These are phyloP conservation scores for Plebejus melissa DNA, from an alignment of 2,888 invertebrate species.

Conservation along the genomic window DNA sequence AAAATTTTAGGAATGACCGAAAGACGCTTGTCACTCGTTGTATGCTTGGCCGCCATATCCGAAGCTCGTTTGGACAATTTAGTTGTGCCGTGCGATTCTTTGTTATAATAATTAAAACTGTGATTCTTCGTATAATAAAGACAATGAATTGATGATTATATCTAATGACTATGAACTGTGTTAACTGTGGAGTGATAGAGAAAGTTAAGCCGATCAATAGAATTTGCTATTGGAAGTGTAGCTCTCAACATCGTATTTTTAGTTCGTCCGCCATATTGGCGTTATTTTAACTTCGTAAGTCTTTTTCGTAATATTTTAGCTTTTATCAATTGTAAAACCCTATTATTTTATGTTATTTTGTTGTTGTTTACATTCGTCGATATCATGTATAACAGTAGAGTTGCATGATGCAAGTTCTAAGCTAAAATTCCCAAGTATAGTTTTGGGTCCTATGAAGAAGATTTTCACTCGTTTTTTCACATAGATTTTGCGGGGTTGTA, in stretches of 20 bases:
- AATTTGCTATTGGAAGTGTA: constrained; percentile 68
- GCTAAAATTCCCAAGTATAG: constrained; percentile 54
- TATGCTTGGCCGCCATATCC: constrained; percentile 77
- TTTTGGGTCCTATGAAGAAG: constrained; percentile 64
- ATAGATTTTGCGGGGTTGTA: constrained; percentile 38
- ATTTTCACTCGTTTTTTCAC: constrained; percentile 57
- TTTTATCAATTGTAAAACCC: constrained; percentile 57
- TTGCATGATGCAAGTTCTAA: constrained; percentile 57
- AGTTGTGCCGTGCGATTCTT: constrained; percentile 78
- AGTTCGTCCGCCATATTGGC: constrained; percentile 85
- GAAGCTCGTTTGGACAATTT: constrained; percentile 72
- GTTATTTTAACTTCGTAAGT: constrained; percentile 80
- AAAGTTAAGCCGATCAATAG: constrained; percentile 62
- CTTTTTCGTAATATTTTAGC: constrained; percentile 71
- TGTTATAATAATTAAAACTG: constrained; percentile 68
- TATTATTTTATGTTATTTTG: constrained; percentile 62
- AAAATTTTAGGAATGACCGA: constrained; percentile 56
- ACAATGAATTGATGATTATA: constrained; percentile 60
- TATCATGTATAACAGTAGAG: constrained; percentile 54
- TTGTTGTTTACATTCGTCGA: constrained; percentile 74
- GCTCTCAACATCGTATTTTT: constrained; percentile 77
- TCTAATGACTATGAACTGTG: constrained; percentile 59
- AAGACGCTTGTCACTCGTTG: constrained; percentile 66
- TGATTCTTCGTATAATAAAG: constrained; percentile 59
- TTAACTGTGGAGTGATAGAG: constrained; percentile 66